A percentile compares a stretch with the other conserved stretches of the same genome.
These are phyloP conservation scores for Trachemys scripta DNA, from an alignment of 2,113 vertebrate genomes.

Conservation along the genomic window DNA sequence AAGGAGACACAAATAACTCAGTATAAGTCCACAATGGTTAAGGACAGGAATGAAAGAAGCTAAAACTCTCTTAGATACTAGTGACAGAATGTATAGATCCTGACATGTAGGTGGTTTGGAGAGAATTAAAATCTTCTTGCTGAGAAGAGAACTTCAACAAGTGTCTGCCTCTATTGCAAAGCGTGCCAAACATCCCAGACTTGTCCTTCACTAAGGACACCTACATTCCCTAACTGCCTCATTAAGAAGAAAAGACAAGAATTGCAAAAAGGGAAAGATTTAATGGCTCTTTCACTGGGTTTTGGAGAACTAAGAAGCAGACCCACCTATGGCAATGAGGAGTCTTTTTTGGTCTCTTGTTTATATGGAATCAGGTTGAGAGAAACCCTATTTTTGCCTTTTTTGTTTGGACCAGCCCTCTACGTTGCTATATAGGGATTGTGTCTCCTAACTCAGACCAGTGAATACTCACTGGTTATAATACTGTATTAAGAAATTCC, in stretches of 20 bases:
- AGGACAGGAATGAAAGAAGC: neutral
- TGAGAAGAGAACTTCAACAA: neutral
- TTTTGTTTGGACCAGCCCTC: neutral
- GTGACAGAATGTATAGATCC: neutral
- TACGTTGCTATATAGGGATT: neutral
- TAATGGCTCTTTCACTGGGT: neutral
- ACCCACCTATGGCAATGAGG: neutral
- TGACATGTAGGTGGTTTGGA: neutral
- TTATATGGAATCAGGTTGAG: neutral
- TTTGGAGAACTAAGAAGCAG: neutral
- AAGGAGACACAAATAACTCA: neutral
- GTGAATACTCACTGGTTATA: neutral
- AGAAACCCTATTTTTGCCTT: neutral
- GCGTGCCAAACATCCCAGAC: neutral
- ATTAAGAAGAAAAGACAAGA: neutral
- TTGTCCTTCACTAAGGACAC: too few relatives aligned
- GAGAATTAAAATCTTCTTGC: conserved; percentile 5
- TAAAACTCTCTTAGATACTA: neutral
- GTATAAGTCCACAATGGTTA: conserved; percentile 5
- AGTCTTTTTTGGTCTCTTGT: neutral
- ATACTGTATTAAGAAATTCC: neutral
- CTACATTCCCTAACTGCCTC: neutral
- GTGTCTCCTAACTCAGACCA: neutral
- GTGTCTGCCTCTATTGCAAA: neutral
- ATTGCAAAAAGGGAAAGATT: neutral